Evolutionary conservation across 2,888 invertebrate species (phyloP), one percentile per base, ranked within the genome.

Genomic region (Drosophila koepferae): DNA sequence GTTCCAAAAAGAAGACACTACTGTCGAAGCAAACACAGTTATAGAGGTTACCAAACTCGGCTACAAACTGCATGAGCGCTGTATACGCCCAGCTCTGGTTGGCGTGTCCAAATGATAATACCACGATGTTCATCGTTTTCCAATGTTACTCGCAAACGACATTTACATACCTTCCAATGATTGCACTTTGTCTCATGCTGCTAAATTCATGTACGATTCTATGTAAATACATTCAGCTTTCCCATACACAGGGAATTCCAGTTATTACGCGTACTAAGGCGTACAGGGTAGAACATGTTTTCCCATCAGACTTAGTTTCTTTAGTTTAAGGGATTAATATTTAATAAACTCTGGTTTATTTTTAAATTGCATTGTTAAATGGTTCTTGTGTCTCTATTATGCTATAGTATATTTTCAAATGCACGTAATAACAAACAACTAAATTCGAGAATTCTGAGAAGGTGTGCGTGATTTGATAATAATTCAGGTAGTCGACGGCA

Each of bases 41-140:
- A 97, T 98, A 3, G 96, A 97, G 1, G 98, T 99, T 1, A 97
- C 98, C 66, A 99, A 99, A 94, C 95, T 98, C 54, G 99, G 99
- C 8, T 99, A 99, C 93, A 98, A 97, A 92, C 94, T 99, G 63
- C 97, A 98, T 89, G 97, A 98, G 91, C 94, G 99, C 82, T 98
- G 98, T 84, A 96, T 99, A 86, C 94, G 99, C 81, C 99, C 99
- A 44, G 99, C 99, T 3, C 94, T 99, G 46, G 99, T 99, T 34
- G 99, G 99, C 20, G 99, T 99, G 20, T 96, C 98, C 48, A 98
- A 98, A 46, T 79, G 66, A 48, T 71, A 53, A 65, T 55, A 18
- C 14, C 0, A 38, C 23, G 55, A 40, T 51, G 41, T 16, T 20
- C 43, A n/a, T 9, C 31, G 9, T 36, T 40, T n/a, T 40, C 34